A percentile compares a stretch with the other conserved stretches of the same genome.
phyloP scores from a whole-genome alignment of 1,140 invertebrate species.

The Globodera ellingtonae region DNA sequence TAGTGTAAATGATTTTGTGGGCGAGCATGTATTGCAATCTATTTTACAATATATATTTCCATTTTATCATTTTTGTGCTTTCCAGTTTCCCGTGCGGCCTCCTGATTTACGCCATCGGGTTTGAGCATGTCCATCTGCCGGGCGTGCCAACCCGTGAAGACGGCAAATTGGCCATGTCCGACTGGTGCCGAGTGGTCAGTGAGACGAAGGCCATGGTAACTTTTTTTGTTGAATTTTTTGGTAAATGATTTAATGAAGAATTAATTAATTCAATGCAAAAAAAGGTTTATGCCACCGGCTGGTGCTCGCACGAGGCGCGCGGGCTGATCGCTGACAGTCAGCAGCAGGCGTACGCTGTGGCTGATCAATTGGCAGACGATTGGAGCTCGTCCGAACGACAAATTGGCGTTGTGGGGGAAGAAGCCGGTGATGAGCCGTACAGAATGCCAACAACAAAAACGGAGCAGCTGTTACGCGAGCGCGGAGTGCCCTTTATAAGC shows the following conservation, averaged over 20 bases:
- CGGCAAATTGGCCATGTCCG: slow-evolving; percentile 67
- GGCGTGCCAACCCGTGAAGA: slow-evolving; percentile 36
- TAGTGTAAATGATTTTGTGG: no score
- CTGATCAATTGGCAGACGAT: slow-evolving; percentile 75
- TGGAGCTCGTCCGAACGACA: slow-evolving; percentile 65
- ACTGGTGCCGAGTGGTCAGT: slow-evolving; percentile 70
- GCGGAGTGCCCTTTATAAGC: slow-evolving; percentile 61
- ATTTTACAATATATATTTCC: no score
- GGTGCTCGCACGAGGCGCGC: slow-evolving; percentile 84
- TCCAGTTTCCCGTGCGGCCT: slow-evolving; percentile 42
- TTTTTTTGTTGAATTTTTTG: slow-evolving; percentile 49
- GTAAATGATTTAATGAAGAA: no score
- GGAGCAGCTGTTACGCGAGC: slow-evolving; percentile 69
- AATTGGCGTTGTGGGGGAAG: slow-evolving; percentile 45
- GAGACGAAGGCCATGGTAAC: slow-evolving; percentile 5
- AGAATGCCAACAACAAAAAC: slow-evolving; percentile 66
- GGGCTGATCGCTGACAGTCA: slow-evolving; percentile 92
- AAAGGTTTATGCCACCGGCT: slow-evolving; percentile 83
- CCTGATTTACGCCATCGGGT: slow-evolving; percentile 56
- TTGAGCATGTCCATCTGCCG: slow-evolving; percentile 41
- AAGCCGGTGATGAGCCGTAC: slow-evolving; percentile 60
- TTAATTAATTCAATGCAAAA: not conserved
- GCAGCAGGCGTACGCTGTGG: slow-evolving; percentile 82
- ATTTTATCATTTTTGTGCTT: not conserved
- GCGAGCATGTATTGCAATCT: no score